Evolutionary conservation across 2,113 vertebrate species (phyloP), one percentile per base, ranked within the genome.

Genomic region (Suncus etruscus): DNA sequence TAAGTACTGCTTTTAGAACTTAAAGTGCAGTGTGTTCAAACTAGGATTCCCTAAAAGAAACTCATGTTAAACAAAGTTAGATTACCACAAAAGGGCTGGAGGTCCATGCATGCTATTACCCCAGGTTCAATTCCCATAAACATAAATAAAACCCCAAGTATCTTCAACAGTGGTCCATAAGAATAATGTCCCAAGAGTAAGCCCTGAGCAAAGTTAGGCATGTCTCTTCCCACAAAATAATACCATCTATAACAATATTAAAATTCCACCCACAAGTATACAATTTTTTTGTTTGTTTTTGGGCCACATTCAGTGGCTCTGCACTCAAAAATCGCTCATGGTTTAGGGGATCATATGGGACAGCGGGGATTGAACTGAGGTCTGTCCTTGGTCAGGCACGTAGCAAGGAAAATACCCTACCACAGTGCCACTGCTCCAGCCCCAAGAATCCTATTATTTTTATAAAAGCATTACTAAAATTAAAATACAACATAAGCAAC

Each of bases 1-100:
- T 20, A 87, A 91, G 82, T 91, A 91, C 39, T 95, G 93, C 54
- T 54, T 54, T 54, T 54, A 54, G 10, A 54, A 24, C 63, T 65
- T 22, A 66, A 66, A 29, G 10, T 66, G 24, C 11, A 48, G 51
- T 48, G 47, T 29, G 3, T 45, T 89, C 87, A 91, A 86, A 78
- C 9, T 54, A 74, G 10, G 31, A 29, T 25, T 83, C 27, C 27
- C 54, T 92, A 69, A 92, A 54, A 82, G 48, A 91, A 94, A 84
- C 6, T 63, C 82, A 77, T 50, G 15, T 82, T 84, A 92, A 22
- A 50, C 27, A 91, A 94, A 92, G 45, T 73, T 91, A 65, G 10
- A 25, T 12, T 78, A 87, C 83, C 73, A 82, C 81, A 68, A 84
- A 39, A 25, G 24, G 11, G 27, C 24, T 29, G 24, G 27, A 29